A percentile compares a stretch with the other conserved stretches of the same genome.
These are phyloP conservation scores for Nebria salina DNA, from an alignment of 2,888 invertebrate species.

Conservation along the genomic window DNA sequence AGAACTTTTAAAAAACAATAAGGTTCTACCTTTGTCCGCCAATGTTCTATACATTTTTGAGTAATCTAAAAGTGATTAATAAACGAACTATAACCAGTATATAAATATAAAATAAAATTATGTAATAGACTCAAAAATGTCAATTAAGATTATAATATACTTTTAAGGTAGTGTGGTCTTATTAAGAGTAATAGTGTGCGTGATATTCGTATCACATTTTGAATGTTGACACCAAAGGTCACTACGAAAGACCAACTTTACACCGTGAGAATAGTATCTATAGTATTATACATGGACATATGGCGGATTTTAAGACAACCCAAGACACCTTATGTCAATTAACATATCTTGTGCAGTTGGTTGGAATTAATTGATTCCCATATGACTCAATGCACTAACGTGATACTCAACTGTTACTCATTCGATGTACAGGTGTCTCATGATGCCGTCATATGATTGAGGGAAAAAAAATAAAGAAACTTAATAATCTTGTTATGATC, in stretches of 20 bases:
- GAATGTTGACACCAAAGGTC: not conserved
- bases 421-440: slow-evolving; percentile 21
- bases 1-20: too few species aligned
- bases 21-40: too few species aligned
- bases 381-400: slow-evolving; percentile 19
- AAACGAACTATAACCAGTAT: too few species aligned
- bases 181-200: not conserved
- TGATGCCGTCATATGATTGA: not conserved
- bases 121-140: too few species aligned
- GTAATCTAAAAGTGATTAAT: too few species aligned
- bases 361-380: slow-evolving; percentile 35
- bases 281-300: not conserved
- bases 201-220: not conserved
- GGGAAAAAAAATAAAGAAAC: slow-evolving; percentile 25
- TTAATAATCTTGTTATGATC: slow-evolving; percentile 18
- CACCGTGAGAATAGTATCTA: slow-evolving; percentile 6
- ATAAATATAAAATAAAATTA: too few species aligned
- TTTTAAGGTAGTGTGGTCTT: not conserved
- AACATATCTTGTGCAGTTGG: slow-evolving; percentile 29
- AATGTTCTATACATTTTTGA: too few species aligned
- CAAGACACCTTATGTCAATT: slow-evolving; percentile 24
- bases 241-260: not conserved
- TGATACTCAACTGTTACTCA: not conserved
- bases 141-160: not conserved
- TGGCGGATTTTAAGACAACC: slow-evolving; percentile 6